These are phyloP conservation scores for Amblyjoppa proteus DNA, from an alignment of 2,888 invertebrate species.

Conservation along the genomic window DNA sequence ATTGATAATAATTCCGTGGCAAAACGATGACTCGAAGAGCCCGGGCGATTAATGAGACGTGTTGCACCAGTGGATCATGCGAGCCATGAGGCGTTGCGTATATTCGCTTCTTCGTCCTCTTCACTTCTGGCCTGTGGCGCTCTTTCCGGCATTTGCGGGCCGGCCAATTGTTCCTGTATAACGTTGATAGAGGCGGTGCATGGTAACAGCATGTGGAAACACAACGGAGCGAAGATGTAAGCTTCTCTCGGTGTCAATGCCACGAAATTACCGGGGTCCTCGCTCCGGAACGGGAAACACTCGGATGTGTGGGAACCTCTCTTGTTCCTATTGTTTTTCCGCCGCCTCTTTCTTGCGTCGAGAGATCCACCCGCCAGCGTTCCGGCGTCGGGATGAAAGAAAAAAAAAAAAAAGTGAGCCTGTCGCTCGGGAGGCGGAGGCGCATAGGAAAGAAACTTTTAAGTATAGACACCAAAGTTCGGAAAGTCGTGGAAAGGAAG, in stretches of 20 bases:
- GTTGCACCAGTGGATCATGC: conserved; percentile 7
- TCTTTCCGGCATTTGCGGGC: conserved; percentile 11
- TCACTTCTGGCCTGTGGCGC: not conserved
- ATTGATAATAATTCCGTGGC: conserved; percentile 63
- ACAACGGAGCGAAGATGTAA: conserved; percentile 65
- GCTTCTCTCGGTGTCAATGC: conserved; percentile 77
- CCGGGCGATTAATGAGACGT: conserved; percentile 57
- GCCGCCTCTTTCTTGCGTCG: not conserved
- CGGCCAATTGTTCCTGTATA: conserved; percentile 64
- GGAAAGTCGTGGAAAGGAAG: not conserved
- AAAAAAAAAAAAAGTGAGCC: too few relatives aligned
- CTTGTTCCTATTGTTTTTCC: conserved; percentile 65
- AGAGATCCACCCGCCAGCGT: not conserved
- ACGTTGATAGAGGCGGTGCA: conserved; percentile 67
- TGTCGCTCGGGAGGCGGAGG: not conserved
- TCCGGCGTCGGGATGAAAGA: too few relatives aligned
- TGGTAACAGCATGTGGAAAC: conserved; percentile 25
- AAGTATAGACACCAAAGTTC: not conserved
- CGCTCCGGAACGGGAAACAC: conserved; percentile 75
- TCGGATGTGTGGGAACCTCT: conserved; percentile 74
- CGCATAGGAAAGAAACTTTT: not conserved
- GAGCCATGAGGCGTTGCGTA: conserved; percentile 1
- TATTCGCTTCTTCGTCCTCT: not conserved
- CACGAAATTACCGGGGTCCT: conserved; percentile 78
- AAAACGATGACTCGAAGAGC: conserved; percentile 32